phyloP scores from a whole-genome alignment of 2,888 invertebrate genomes.

The Drosophila nr. medialis region DNA sequence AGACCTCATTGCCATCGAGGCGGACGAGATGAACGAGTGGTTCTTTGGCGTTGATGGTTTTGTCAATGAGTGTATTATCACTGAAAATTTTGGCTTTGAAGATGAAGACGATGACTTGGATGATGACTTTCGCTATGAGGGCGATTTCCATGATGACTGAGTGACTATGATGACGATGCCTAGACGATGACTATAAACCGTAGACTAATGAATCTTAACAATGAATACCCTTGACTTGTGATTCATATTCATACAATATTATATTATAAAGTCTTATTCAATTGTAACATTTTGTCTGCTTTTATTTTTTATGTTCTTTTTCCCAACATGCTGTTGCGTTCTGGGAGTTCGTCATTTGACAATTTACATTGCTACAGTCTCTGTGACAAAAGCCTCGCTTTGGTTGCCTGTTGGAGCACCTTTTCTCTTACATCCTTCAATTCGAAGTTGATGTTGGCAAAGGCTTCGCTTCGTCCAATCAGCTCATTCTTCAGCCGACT shows the following conservation, averaged over 20 bases:
- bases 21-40: too few species aligned
- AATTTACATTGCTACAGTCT: conserved; percentile 4
- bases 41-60: too few species aligned
- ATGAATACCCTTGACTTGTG: background rate
- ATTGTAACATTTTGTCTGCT: background rate
- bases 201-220: background rate
- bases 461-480: background rate
- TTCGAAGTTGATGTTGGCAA: conserved; percentile 9
- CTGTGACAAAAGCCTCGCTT: background rate
- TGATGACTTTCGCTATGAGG: too few species aligned
- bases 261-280: too few species aligned
- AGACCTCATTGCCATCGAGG: too few species aligned
- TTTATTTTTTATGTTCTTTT: background rate
- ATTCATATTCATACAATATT: too few species aligned
- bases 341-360: background rate
- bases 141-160: too few species aligned
- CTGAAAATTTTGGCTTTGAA: too few species aligned
- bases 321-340: conserved; percentile 11
- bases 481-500: background rate
- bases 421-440: background rate
- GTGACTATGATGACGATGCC: too few species aligned
- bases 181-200: too few species aligned
- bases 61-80: too few species aligned
- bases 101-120: too few species aligned
- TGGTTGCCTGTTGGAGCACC: background rate